These are phyloP conservation scores for Mustela lutreola DNA, from an alignment of 2,113 vertebrate species.

Conservation along the genomic window DNA sequence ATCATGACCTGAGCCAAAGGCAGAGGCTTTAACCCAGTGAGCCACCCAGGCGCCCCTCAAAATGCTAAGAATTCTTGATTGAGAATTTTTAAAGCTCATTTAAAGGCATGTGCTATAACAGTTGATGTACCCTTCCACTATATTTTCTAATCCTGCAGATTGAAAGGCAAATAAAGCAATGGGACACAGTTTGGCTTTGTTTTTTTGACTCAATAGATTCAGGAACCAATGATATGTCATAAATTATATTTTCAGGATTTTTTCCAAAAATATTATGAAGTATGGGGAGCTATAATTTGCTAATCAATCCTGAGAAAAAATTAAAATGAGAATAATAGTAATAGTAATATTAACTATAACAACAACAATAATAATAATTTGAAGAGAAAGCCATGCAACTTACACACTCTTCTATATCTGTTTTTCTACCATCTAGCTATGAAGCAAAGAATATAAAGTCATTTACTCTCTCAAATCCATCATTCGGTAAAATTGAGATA, in stretches of 20 bases:
- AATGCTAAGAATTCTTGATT: neutral
- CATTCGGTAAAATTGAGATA: neutral
- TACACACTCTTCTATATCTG: neutral
- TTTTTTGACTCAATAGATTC: neutral
- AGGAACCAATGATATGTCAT: neutral
- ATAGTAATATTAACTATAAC: neutral
- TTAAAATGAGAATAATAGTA: neutral
- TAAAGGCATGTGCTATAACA: neutral
- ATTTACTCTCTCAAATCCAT: neutral
- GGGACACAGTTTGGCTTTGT: neutral
- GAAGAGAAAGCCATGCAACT: neutral
- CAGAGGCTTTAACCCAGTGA: too few relatives aligned
- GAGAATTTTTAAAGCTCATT: conserved; percentile 6
- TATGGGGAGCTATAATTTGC: neutral
- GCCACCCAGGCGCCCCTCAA: neutral
- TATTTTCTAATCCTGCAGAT: neutral
- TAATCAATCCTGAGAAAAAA: neutral
- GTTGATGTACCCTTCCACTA: neutral
- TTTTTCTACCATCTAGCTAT: neutral
- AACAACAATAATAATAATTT: conserved; percentile 3
- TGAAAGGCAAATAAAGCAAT: neutral
- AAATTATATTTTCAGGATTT: neutral
- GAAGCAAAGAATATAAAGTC: neutral
- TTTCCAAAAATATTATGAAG: conserved; percentile 2
- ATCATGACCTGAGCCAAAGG: too few relatives aligned